Evolutionary conservation across 2,888 invertebrate genomes (phyloP).

Genomic region (Chironomus riparius): DNA sequence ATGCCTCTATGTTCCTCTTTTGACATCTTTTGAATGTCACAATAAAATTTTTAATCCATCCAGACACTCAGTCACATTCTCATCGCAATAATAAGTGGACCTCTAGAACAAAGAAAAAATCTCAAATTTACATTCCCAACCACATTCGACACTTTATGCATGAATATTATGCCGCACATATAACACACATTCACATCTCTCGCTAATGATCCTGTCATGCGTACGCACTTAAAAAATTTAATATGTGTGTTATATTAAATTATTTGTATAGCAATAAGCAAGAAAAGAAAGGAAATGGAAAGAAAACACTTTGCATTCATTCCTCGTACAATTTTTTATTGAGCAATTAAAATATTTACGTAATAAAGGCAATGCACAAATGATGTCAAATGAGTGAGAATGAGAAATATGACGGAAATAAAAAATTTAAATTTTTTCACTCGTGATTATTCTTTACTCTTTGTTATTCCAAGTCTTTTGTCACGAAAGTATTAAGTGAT

Average conservation of each 20-base stretch:
- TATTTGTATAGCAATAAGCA: neutral
- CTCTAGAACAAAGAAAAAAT: neutral
- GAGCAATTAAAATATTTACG: constrained; percentile 21
- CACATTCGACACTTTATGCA: neutral
- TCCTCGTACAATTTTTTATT: constrained; percentile 1
- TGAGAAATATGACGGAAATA: no score
- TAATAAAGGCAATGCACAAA: neutral
- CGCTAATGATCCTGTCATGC: neutral
- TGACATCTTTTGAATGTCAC: no score
- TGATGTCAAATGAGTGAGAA: neutral
- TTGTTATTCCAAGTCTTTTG: no score
- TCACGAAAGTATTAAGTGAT: no score
- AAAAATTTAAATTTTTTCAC: no score
- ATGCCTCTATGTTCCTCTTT: no score
- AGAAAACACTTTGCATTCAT: constrained; percentile 3
- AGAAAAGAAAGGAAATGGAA: neutral
- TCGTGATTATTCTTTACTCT: no score
- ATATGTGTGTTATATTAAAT: neutral
- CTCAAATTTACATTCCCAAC: neutral
- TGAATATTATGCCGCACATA: neutral
- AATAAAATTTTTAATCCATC: no score
- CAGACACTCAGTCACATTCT: no score
- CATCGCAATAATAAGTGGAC: no score
- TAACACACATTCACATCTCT: neutral
- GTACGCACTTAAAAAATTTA: neutral